These are phyloP conservation scores for Panthera tigris DNA, from an alignment of 2,113 vertebrate species.

Conservation along the genomic window DNA sequence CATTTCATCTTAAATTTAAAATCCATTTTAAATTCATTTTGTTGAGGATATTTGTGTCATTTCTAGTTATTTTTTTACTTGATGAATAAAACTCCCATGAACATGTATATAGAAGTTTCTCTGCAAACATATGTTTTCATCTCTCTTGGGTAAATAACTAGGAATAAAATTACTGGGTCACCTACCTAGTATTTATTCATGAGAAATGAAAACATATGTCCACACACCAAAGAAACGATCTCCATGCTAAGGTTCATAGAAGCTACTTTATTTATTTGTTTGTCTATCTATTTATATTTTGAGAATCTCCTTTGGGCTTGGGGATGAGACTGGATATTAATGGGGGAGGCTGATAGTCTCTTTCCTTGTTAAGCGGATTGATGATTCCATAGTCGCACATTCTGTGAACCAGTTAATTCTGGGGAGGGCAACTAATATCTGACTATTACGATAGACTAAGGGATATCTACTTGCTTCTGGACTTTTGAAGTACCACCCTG, in stretches of 20 bases:
- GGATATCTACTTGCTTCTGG: neutral
- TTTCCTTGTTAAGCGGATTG: neutral
- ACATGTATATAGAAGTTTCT: neutral
- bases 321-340: neutral
- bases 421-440: neutral
- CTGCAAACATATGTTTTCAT: conserved; percentile 26
- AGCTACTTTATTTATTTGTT: neutral
- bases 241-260: neutral
- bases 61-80: neutral
- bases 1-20: neutral
- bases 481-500: neutral
- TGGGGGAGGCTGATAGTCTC: neutral
- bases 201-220: conserved; percentile 14
- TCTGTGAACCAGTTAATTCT: neutral
- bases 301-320: neutral
- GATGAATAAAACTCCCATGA: neutral
- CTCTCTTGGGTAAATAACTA: conserved; percentile 6
- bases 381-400: neutral
- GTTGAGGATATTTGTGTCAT: neutral
- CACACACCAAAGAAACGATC: neutral
- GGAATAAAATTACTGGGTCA: conserved; percentile 32
- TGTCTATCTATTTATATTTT: neutral
- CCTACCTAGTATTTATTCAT: neutral
- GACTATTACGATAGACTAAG: neutral
- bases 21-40: neutral